Conservation (phyloP, 2,113 vertebrate genomes). For the Narcine bancroftii region DNA sequence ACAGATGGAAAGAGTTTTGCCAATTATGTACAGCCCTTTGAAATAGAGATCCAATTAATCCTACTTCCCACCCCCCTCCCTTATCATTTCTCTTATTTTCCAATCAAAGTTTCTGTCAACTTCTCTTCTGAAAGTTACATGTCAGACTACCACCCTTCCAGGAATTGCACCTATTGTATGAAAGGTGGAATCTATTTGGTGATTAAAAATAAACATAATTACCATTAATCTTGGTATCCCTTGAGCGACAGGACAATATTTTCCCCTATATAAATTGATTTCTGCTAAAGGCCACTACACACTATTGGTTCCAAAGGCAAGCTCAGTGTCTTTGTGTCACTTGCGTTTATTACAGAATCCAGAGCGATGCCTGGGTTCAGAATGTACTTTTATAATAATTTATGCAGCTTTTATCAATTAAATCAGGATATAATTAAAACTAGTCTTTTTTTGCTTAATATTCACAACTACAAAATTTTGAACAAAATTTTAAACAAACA, state of each 20-base stretch:
- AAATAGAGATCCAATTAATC: neutral
- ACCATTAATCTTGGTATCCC: neutral
- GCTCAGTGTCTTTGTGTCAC: neutral
- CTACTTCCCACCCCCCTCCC: neutral
- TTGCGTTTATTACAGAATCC: neutral
- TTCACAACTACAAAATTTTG: constrained; percentile 10
- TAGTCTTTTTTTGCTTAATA: neutral
- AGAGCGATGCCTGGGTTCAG: neutral
- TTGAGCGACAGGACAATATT: neutral
- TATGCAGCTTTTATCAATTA: neutral
- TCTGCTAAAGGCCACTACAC: neutral
- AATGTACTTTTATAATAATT: neutral
- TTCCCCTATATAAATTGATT: neutral
- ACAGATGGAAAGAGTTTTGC: neutral
- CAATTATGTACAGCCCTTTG: neutral
- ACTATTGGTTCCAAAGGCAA: neutral
- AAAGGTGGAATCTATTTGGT: neutral
- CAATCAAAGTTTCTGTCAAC: neutral
- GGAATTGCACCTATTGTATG: neutral
- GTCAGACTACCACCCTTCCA: neutral
- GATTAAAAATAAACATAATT: neutral
- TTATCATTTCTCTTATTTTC: neutral
- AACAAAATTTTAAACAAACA: neutral
- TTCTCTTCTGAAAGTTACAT: neutral
- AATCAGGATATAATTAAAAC: neutral